Conservation (phyloP, 64 coral and sea anemone genomes). For the Catalaphyllia jardinei region DNA sequence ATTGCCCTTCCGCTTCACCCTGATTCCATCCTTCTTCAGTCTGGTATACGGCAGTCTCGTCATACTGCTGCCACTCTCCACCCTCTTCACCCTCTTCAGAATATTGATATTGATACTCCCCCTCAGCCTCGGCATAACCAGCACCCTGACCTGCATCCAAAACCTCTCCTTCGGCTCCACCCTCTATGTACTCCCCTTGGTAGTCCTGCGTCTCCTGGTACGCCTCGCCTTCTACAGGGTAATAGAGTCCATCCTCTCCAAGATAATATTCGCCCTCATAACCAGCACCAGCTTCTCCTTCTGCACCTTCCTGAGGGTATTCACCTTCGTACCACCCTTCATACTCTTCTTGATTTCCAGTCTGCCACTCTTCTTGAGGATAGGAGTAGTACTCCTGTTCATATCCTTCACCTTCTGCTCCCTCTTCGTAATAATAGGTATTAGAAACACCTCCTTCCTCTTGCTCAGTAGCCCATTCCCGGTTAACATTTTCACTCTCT, state of each 20-base stretch:
- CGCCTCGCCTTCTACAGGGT: conserved; percentile 21
- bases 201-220: conserved; percentile 20
- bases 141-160: not conserved
- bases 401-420: conserved; percentile 15
- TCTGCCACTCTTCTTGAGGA: not conserved
- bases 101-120: conserved; percentile 21
- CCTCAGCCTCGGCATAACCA: not conserved
- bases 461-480: conserved; percentile 7
- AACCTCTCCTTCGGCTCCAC: conserved; percentile 1
- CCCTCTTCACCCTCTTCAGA: conserved; percentile 10
- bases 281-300: not conserved
- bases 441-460: conserved; percentile 2
- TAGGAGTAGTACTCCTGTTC: conserved; percentile 33
- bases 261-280: conserved; percentile 45
- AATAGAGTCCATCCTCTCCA: conserved; percentile 33
- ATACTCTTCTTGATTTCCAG: not conserved
- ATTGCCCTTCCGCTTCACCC: conserved; percentile 14
- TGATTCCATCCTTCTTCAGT: conserved; percentile 18
- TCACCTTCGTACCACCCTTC: conserved; percentile 27
- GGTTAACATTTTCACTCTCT: not conserved
- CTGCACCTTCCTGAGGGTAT: conserved; percentile 18
- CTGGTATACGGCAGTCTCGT: conserved; percentile 1
- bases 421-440: conserved; percentile 30
- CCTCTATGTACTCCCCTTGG: conserved; percentile 15
- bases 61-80: conserved; percentile 29